These are phyloP conservation scores for Clarias gariepinus DNA, from an alignment of 2,113 vertebrate genomes.

Conservation along the genomic window DNA sequence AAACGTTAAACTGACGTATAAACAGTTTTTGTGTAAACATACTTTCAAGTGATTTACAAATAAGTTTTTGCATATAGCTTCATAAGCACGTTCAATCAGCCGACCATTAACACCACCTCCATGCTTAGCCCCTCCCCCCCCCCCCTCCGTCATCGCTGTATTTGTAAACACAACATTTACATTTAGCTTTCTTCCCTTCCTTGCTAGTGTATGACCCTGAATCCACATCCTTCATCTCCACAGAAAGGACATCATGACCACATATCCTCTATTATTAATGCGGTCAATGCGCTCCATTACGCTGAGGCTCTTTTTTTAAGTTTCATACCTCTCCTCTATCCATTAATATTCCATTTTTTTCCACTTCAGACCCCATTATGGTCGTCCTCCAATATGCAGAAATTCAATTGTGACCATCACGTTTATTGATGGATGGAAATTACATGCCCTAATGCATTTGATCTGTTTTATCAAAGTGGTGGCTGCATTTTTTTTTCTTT, in stretches of 20 bases:
- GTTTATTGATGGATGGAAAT: slow-evolving; percentile 39
- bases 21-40: not conserved
- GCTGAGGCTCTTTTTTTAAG: not conserved
- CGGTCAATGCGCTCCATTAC: slow-evolving; percentile 41
- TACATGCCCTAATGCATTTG: slow-evolving; percentile 42
- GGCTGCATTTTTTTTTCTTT: not conserved
- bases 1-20: not conserved
- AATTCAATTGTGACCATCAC: slow-evolving; percentile 37
- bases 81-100: not conserved
- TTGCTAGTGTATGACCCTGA: slow-evolving; percentile 1
- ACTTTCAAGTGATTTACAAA: not conserved
- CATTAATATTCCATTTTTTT: slow-evolving; percentile 49
- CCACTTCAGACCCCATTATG: slow-evolving; percentile 40
- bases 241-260: slow-evolving; percentile 14
- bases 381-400: slow-evolving; percentile 23
- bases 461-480: slow-evolving; percentile 29
- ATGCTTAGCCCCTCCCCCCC: not conserved
- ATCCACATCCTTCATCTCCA: slow-evolving; percentile 13
- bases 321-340: slow-evolving; percentile 29
- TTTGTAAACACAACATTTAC: not conserved
- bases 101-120: not conserved
- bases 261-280: slow-evolving; percentile 38
- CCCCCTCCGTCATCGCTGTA: not conserved
- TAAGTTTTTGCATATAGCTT: not conserved
- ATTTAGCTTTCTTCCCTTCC: not conserved